Evolutionary conservation across 35 echinoderm and acorn worm species (phyloP).

Genomic region (Apostichopus parvimensis): DNA sequence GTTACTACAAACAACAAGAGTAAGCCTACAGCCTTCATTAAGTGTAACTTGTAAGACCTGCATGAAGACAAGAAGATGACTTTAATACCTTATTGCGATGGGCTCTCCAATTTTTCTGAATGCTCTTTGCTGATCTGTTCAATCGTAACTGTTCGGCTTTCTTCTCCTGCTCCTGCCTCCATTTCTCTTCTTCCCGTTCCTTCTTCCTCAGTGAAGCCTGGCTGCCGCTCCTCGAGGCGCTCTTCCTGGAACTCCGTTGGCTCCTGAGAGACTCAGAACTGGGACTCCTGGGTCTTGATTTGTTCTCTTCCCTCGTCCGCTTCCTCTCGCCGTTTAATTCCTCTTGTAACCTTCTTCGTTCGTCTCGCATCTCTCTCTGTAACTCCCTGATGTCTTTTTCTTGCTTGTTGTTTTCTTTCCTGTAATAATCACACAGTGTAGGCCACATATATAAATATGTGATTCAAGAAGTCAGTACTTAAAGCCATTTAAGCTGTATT

Average conservation of each 20-base stretch:
- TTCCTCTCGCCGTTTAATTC: conserved; percentile 29
- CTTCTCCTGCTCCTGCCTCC: conserved; percentile 72
- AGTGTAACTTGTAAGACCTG: too few species aligned
- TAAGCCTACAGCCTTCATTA: too few species aligned
- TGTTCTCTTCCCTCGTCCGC: background rate
- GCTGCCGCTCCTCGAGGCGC: conserved; percentile 23
- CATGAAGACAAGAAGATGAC: too few species aligned
- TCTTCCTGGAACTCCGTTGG: conserved; percentile 46
- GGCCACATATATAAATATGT: too few species aligned
- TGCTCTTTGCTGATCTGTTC: conserved; percentile 79
- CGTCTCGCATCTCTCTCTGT: conserved; percentile 42
- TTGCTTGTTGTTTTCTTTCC: conserved; percentile 66
- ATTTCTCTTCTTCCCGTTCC: conserved; percentile 64
- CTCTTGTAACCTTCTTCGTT: conserved; percentile 38
- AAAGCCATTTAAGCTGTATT: too few species aligned
- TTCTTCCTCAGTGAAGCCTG: conserved; percentile 6
- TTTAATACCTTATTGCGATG: conserved; percentile 74
- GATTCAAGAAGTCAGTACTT: too few species aligned
- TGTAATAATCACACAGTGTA: background rate
- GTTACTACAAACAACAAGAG: too few species aligned
- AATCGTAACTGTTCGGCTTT: conserved; percentile 82
- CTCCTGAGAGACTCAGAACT: conserved; percentile 73
- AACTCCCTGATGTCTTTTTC: conserved; percentile 56
- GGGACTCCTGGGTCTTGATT: conserved; percentile 8
- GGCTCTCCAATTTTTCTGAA: conserved; percentile 91